These are phyloP conservation scores for Pseudomyrmex sp. DNA, from an alignment of 1,140 invertebrate species.

Conservation along the genomic window DNA sequence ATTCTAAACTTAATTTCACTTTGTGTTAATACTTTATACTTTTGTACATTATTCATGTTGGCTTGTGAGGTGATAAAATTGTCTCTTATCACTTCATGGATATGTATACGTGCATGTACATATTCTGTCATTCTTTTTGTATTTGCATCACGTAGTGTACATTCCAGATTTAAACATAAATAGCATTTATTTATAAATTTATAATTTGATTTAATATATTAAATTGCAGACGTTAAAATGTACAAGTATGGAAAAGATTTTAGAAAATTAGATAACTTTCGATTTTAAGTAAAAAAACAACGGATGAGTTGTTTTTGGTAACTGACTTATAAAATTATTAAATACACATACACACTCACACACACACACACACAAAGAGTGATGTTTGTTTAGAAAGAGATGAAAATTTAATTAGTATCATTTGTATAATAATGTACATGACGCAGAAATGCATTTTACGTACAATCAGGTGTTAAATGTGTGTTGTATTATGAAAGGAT, in stretches of 20 bases:
- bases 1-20: conserved; percentile 68
- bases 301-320: neutral
- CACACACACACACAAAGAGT: neutral
- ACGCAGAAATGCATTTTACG: conserved; percentile 44
- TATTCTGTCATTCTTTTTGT: conserved; percentile 48
- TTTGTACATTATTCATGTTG: conserved; percentile 77
- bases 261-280: conserved; percentile 11
- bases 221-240: conserved; percentile 10
- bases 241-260: neutral
- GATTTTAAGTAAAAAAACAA: neutral
- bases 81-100: conserved; percentile 36
- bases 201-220: conserved; percentile 15
- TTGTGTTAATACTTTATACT: conserved; percentile 73
- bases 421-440: conserved; percentile 60
- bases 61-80: conserved; percentile 55
- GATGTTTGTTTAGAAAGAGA: neutral
- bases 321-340: conserved; percentile 6
- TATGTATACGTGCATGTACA: conserved; percentile 60
- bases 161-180: conserved; percentile 73
- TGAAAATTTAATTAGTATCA: conserved; percentile 33
- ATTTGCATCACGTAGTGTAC: conserved; percentile 70
- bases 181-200: conserved; percentile 68
- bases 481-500: conserved; percentile 4
- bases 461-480: conserved; percentile 51
- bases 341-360: neutral